Conservation (phyloP, 92 coral and sea anemone genomes). For the Parazoanthus swiftii region DNA sequence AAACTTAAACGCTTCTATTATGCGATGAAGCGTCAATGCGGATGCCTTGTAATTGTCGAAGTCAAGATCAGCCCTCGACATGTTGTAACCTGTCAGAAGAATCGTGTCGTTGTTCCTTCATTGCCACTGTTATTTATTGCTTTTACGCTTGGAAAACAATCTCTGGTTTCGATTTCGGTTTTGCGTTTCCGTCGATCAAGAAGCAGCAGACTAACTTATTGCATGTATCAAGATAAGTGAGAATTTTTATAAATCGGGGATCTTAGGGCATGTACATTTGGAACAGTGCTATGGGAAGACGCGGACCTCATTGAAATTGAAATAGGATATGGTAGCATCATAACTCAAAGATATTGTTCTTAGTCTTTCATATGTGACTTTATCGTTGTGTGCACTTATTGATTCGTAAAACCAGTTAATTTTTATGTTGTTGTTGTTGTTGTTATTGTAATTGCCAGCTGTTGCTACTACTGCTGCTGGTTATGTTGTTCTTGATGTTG, state of each 20-base stretch:
- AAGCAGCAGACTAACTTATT: neutral
- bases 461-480: too few species aligned
- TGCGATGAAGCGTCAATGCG: conserved; percentile 77
- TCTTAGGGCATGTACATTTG: neutral
- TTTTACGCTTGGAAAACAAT: neutral
- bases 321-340: too few species aligned
- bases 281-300: neutral
- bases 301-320: too few species aligned
- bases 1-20: conserved; percentile 82
- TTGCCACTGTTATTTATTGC: neutral
- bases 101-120: too few species aligned
- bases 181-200: neutral
- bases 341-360: too few species aligned
- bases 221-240: neutral
- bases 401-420: too few species aligned
- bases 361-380: too few species aligned
- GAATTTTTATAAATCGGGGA: neutral
- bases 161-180: neutral
- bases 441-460: too few species aligned
- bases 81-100: conserved; percentile 56
- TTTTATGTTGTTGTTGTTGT: too few species aligned
- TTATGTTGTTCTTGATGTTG: too few species aligned
- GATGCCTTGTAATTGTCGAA: conserved; percentile 42
- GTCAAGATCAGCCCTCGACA: conserved; percentile 53
- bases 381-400: too few species aligned